Evolutionary conservation across 2,797 vertebrate genomes (phyloP), one percentile per base, ranked within the genome.

Genomic region (Hozukius guyotensis): DNA sequence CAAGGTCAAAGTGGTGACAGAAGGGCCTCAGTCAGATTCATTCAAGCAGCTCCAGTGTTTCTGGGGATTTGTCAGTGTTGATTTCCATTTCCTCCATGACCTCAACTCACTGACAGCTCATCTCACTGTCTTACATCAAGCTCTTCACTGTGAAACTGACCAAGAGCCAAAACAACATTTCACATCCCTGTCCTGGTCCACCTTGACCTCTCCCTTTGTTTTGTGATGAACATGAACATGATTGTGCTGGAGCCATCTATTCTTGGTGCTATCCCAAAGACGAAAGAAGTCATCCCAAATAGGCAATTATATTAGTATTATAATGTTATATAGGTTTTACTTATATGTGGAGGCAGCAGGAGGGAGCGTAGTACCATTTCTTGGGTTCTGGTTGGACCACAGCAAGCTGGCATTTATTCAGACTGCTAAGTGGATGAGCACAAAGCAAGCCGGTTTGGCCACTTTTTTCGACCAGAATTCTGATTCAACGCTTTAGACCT

Each of bases 1-100:
- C 61, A 80, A 65, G 29, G 62, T 75, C 24, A 56, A 56, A 27
- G 16, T 38, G 10, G 36, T 68, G 73, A 72, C 61, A 53, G 68
- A 73, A 24, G 38, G 24, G 55, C 32, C 31, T 66, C 31, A 53
- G 60, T 59, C 65, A 68, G 49, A 72, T 63, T 31, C 4, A 66
- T 67, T 74, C 32, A 46, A 62, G 31, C 14, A 70, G 34, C 18
- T 52, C 5, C 6, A 60, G 49, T 69, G 59, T 68, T 78, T 62
- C 62, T 52, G 1, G 34, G 49, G 62, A 71, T 63, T 78, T 85
- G 27, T 64, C 55, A 70, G 29, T 22, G 27, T 66, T 78, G 31
- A 78, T 72, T 75, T 9, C 18, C 53, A 72, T 80, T 84, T 68
- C 56, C 6, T 72, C 2, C 49, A 36, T 72, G 72, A 52, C 34